A percentile compares a stretch with the other conserved stretches of the same genome.
These are phyloP conservation scores for Coccyzus lansbergi DNA, from an alignment of 2,797 vertebrate genomes.

Conservation along the genomic window DNA sequence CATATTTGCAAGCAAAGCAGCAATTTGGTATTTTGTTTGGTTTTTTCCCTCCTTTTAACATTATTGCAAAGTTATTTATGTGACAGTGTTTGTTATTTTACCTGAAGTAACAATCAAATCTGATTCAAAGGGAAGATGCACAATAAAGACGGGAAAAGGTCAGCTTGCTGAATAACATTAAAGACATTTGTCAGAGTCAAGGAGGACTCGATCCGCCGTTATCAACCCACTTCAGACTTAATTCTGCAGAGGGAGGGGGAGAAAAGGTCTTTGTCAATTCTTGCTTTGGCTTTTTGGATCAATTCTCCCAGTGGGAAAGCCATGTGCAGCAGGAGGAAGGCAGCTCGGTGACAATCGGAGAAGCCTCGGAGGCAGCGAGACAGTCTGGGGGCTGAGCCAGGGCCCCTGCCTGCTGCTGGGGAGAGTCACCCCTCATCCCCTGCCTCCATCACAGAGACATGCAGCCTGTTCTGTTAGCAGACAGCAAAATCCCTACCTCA, in stretches of 20 bases:
- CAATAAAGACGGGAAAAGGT: conserved; percentile 72
- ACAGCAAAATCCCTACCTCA: not conserved
- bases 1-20: conserved; percentile 9
- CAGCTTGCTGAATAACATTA: conserved; percentile 74
- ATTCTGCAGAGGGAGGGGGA: conserved; percentile 54
- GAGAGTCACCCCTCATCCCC: not conserved
- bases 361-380: conserved; percentile 32
- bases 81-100: conserved; percentile 71
- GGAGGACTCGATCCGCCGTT: conserved; percentile 57
- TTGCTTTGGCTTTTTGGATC: conserved; percentile 65
- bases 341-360: not conserved
- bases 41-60: conserved; percentile 40
- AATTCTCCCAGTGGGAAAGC: conserved; percentile 59
- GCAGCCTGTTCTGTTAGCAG: not conserved
- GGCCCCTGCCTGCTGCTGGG: not conserved
- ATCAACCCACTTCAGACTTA: conserved; percentile 70
- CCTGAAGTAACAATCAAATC: conserved; percentile 74
- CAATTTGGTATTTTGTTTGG: not conserved
- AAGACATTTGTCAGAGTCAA: conserved; percentile 77
- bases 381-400: not conserved
- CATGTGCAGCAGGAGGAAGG: not conserved
- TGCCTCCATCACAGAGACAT: not conserved
- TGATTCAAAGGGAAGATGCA: conserved; percentile 71
- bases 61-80: conserved; percentile 61
- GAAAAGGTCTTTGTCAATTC: conserved; percentile 71